Evolutionary conservation across 64 coral and sea anemone species (phyloP), one percentile per base, ranked within the genome.

Genomic region (Trachythela sp.): DNA sequence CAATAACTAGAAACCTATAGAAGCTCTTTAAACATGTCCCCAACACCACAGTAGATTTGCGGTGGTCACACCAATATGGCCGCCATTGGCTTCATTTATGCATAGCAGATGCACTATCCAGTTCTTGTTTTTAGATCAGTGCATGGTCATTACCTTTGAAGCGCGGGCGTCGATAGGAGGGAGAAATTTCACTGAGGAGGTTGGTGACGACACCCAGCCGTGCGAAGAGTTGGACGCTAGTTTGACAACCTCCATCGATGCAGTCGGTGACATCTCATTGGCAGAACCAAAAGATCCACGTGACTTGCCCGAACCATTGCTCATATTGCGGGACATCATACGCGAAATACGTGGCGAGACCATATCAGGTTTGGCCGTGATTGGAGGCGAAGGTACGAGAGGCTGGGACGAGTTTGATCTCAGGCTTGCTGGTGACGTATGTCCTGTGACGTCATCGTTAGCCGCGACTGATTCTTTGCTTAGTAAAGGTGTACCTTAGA

Each of bases 141-240:
- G n/a, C n/a, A n/a, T n/a, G n/a, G n/a, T n/a, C n/a, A n/a, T 45
- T 45, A 45, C 42, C 75, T 80, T 80, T 13, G 75, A 80, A 37
- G 75, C 75, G 30, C 75, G 75, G 75, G 75, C 75, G 8, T 80
- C 75, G 75, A 80, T 80, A 8, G 75, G 75, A 17, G 75, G 75
- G 10, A 80, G 75, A 22, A 80, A 80, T 80, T 80, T 80, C 33
- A 80, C 75, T 7, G 75, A 80, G 37, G 75, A 80, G 75, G 75
- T 80, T 39, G 75, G 75, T 14, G 75, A 80, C 75, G 75, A 80
- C 27, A 80, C 75, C 75, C 75, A 80, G 34, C 75, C 75, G 37
- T 80, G 75, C 75, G 75, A 80, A 0, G 33, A 35, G 15, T 80
- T 35, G 75, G 75, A 80, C 8, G 75, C 31, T 39, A 80, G 75